A percentile compares a stretch with the other conserved stretches of the same genome.
These are phyloP conservation scores for Camelus dromedarius DNA, from an alignment of 2,113 vertebrate species.

Conservation along the genomic window DNA sequence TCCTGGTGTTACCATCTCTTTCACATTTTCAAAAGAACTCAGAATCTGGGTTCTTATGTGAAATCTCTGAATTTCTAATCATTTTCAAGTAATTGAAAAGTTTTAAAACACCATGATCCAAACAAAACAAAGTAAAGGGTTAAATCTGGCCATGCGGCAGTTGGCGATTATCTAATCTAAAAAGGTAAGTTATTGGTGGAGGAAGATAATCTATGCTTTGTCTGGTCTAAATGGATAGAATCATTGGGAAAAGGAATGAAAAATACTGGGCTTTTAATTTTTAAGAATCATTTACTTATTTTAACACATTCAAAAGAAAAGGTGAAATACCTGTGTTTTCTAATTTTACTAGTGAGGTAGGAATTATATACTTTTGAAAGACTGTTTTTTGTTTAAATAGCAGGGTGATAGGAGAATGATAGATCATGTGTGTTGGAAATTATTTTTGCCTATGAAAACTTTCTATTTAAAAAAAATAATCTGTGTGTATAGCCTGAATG, in stretches of 20 bases:
- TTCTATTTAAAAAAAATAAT: neutral
- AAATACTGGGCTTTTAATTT: neutral
- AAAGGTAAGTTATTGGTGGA: neutral
- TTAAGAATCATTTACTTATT: neutral
- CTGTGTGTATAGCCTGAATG: neutral
- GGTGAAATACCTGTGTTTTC: neutral
- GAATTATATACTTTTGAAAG: conserved; percentile 3
- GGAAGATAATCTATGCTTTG: neutral
- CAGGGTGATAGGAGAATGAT: neutral
- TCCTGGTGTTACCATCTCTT: neutral
- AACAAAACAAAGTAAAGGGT: neutral
- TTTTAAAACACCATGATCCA: neutral
- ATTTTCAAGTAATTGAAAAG: neutral
- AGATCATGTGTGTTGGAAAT: neutral
- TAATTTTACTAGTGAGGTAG: conserved; percentile 18
- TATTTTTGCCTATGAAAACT: conserved; percentile 46
- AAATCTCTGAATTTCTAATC: conserved; percentile 41
- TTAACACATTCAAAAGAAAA: neutral
- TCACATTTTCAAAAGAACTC: neutral
- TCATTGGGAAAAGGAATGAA: neutral
- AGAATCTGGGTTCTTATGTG: neutral
- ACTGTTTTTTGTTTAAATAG: neutral
- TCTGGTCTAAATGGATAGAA: neutral
- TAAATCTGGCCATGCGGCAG: neutral
- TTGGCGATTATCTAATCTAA: neutral